Evolutionary conservation across 2,113 vertebrate genomes (phyloP), one percentile per base, ranked within the genome.

Genomic region (Alethe castanea): DNA sequence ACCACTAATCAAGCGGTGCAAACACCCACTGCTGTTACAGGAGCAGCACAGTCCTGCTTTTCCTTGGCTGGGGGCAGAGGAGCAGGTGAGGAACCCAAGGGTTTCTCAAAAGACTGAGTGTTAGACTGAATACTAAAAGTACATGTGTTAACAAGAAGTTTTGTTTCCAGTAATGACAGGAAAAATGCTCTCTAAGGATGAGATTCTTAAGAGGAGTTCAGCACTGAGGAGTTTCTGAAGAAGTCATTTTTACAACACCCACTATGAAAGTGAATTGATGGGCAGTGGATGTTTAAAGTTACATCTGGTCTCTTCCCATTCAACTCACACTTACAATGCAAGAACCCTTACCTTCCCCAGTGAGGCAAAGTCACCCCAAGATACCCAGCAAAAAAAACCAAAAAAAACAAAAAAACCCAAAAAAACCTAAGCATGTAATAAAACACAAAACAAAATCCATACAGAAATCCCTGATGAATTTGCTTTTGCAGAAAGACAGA

Each of bases 231-330:
- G 12, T 22, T 87, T 44, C 57, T 54, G 8, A 76, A 61, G 33
- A 86, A 69, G 31, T 82, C 0, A 65, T 61, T 87, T 79, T 80
- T 33, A 40, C 70, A 59, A 13, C 4, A 65, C 56, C 78, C 2
- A 1, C 3, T 50, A 23, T 72, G 44, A 56, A 67, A 79, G 23
- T 36, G 5, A 86, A 19, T 29, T 77, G 56, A 77, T 66, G 10
- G n/a, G 8, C n/a, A 18, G 33, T 23, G 8, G 8, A 52, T 14
- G 1, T 61, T 70, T 42, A 42, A 66, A 72, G 8, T 25, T 66
- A 47, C 2, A 22, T 24, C 24, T 6, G 2, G 2, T 29, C 52
- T 33, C 31, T 44, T 71, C 7, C 5, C 4, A 2, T 2, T 1
- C 8, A 44, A 12, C 9, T 88, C 40, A 29, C 3, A 26, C 31